A percentile compares a stretch with the other conserved stretches of the same genome.
Evolutionary conservation across 1,140 invertebrate species (phyloP).

Genomic region (Drosophila albomicans): DNA sequence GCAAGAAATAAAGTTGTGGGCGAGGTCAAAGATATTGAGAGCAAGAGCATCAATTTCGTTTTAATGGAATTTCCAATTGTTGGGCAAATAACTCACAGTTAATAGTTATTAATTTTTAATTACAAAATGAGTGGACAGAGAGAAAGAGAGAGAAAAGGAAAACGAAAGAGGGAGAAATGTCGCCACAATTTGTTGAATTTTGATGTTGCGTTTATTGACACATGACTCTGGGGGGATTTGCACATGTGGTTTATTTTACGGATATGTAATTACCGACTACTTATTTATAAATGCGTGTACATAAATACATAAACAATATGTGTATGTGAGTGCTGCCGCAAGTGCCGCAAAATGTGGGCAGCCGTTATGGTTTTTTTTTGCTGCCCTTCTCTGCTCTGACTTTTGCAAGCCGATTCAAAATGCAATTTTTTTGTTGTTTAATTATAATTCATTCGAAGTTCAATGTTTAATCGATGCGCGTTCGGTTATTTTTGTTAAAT

Average conservation of each 20-base stretch:
- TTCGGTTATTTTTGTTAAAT: background rate
- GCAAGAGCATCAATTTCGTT: conserved; percentile 14
- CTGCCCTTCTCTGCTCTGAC: conserved; percentile 46
- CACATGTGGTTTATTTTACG: conserved; percentile 49
- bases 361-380: conserved; percentile 26
- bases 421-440: conserved; percentile 24
- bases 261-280: conserved; percentile 59
- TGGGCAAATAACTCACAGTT: conserved; percentile 25
- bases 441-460: background rate
- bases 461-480: background rate
- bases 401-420: conserved; percentile 69
- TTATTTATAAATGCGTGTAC: conserved; percentile 33
- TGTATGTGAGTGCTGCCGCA: conserved; percentile 13
- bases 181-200: conserved; percentile 20
- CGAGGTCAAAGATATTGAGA: background rate
- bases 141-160: background rate
- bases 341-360: conserved; percentile 27
- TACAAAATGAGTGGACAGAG: background rate
- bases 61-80: conserved; percentile 43
- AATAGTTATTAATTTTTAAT: conserved; percentile 73
- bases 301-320: background rate
- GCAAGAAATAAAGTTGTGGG: background rate
- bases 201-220: conserved; percentile 48
- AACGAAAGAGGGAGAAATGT: background rate
- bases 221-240: conserved; percentile 29